These are phyloP conservation scores for Lophius americanus DNA, from an alignment of 2,797 vertebrate genomes.

Conservation along the genomic window DNA sequence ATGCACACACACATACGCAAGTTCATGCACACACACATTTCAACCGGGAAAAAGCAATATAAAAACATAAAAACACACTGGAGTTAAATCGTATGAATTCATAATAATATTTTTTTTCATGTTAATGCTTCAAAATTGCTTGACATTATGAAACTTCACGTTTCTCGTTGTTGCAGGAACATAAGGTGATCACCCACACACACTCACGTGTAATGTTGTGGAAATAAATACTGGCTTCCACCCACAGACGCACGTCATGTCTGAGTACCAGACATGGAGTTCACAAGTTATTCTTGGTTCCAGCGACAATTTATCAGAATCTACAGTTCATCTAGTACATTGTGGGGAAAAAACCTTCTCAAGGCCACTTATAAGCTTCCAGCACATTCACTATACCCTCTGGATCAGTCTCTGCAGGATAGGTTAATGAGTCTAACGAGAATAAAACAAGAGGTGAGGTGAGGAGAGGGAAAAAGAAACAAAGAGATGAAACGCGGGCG, in stretches of 20 bases:
- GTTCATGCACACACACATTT: constrained; percentile 1
- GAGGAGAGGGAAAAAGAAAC: constrained; percentile 26
- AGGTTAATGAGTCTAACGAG: constrained; percentile 72
- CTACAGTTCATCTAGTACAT: constrained; percentile 7
- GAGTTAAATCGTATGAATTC: neutral
- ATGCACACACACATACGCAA: neutral
- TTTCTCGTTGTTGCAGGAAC: too few relatives aligned
- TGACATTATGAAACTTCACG: too few relatives aligned
- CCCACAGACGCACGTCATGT: constrained; percentile 2
- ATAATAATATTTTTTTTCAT: neutral
- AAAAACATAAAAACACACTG: neutral
- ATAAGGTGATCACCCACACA: neutral
- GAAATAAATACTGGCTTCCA: constrained; percentile 13
- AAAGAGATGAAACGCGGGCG: constrained; percentile 27
- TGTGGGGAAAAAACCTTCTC: constrained; percentile 19
- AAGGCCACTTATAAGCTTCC: constrained; percentile 15
- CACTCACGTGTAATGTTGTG: constrained; percentile 9
- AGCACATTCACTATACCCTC: constrained; percentile 37
- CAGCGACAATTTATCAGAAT: constrained; percentile 11
- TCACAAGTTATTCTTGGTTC: constrained; percentile 41
- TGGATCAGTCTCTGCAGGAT: constrained; percentile 56
- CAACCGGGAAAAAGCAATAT: neutral
- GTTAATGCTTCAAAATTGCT: neutral
- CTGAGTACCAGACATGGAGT: constrained; percentile 47
- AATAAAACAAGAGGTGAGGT: constrained; percentile 51